Evolutionary conservation across 2,888 invertebrate species (phyloP).

Genomic region (Melieria omissa): DNA sequence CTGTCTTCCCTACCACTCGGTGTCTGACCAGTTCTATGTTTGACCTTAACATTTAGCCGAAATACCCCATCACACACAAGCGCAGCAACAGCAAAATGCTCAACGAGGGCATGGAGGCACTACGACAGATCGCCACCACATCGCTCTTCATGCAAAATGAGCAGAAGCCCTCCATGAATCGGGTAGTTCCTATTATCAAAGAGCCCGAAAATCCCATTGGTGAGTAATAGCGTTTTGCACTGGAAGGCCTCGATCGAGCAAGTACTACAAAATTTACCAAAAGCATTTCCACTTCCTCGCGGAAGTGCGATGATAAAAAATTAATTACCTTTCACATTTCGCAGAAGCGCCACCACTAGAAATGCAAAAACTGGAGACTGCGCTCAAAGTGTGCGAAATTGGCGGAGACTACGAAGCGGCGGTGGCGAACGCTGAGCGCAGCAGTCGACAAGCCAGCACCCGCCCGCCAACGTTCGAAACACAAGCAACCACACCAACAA

Average conservation of each 20-base stretch:
- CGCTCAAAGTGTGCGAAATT: constrained; percentile 60
- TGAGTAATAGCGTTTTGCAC: constrained; percentile 38
- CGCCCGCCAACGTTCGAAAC: constrained; percentile 22
- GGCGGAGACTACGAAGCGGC: constrained; percentile 56
- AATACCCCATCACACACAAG: constrained; percentile 64
- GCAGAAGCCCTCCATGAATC: constrained; percentile 63
- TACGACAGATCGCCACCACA: constrained; percentile 67
- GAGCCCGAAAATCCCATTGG: constrained; percentile 61
- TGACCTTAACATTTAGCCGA: constrained; percentile 40
- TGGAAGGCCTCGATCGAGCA: no score
- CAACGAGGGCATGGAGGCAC: constrained; percentile 67
- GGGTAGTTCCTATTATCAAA: constrained; percentile 66
- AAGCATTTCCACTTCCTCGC: not conserved
- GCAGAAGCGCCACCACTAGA: constrained; percentile 59
- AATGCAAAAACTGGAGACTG: constrained; percentile 62
- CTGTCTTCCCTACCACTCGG: no score
- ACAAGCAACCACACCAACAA: not conserved
- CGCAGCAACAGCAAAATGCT: constrained; percentile 65
- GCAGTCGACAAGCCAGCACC: constrained; percentile 40
- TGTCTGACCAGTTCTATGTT: no score
- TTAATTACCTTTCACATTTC: constrained; percentile 4
- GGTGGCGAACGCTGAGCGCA: constrained; percentile 43
- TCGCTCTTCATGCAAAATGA: constrained; percentile 68
- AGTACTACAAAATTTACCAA: no score
- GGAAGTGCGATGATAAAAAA: not conserved